phyloP scores from a whole-genome alignment of 2,888 invertebrate species.

The Phania funesta region DNA sequence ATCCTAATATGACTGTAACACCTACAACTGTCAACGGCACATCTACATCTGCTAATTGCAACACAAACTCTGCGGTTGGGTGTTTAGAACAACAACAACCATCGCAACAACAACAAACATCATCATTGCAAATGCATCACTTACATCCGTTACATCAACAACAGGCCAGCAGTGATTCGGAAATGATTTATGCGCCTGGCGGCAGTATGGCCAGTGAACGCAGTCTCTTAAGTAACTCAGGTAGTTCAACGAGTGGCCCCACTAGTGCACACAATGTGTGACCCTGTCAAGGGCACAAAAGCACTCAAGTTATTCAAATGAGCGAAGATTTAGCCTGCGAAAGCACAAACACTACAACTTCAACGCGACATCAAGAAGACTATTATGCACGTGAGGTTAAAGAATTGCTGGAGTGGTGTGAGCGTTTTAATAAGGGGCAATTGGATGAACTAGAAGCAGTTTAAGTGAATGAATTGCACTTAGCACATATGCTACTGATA shows the following conservation, averaged over 20 bases:
- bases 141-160: conserved; percentile 63
- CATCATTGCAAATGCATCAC: conserved; percentile 51
- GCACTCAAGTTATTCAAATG: conserved; percentile 10
- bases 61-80: conserved; percentile 61
- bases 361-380: conserved; percentile 70
- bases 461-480: neutral
- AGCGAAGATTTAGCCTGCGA: conserved; percentile 33
- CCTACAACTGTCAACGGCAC: conserved; percentile 39
- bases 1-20: conserved; percentile 61
- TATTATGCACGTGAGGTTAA: conserved; percentile 76
- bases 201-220: conserved; percentile 79
- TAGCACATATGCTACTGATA: neutral
- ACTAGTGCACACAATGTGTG: conserved; percentile 77
- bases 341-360: conserved; percentile 4
- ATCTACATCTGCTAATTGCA: conserved; percentile 27
- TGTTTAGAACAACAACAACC: conserved; percentile 67
- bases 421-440: conserved; percentile 76
- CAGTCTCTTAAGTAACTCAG: conserved; percentile 79
- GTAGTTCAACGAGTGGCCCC: conserved; percentile 73
- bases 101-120: conserved; percentile 32
- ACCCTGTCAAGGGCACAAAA: conserved; percentile 71
- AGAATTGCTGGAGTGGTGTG: conserved; percentile 76
- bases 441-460: conserved; percentile 74
- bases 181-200: conserved; percentile 79
- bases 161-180: conserved; percentile 71